Evolutionary conservation across 35 echinoderm and acorn worm genomes (phyloP).

Genomic region (Lytechinus variegatus): DNA sequence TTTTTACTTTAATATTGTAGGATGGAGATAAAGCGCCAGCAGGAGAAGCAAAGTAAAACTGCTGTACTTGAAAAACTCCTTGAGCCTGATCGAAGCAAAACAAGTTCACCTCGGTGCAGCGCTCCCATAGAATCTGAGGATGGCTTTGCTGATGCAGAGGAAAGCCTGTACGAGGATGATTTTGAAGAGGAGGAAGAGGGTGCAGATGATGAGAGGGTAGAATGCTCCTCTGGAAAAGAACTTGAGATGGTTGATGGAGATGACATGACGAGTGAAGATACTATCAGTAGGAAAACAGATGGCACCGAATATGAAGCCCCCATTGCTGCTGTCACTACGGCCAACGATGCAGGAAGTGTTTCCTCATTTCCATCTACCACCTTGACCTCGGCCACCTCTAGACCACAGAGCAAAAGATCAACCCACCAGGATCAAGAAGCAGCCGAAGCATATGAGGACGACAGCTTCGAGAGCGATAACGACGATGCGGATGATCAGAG

Average conservation of each 20-base stretch:
- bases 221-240: neutral
- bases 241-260: neutral
- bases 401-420: neutral
- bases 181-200: conserved; percentile 41
- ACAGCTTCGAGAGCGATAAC: conserved; percentile 18
- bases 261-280: neutral
- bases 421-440: neutral
- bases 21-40: conserved; percentile 4
- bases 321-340: conserved; percentile 14
- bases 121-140: conserved; percentile 15
- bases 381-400: neutral
- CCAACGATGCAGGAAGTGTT: neutral
- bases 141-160: neutral
- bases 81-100: neutral
- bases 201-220: neutral
- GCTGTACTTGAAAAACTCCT: neutral
- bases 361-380: neutral
- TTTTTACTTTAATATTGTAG: neutral
- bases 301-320: neutral
- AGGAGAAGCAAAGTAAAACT: neutral
- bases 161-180: conserved; percentile 21
- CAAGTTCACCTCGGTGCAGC: neutral
- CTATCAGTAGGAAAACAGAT: neutral
- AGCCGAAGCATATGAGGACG: neutral
- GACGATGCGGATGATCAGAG: neutral